Base-by-base conservation (phyloP, 1,140 invertebrate genomes). In the Oryzaephilus surinamensis region DNA sequence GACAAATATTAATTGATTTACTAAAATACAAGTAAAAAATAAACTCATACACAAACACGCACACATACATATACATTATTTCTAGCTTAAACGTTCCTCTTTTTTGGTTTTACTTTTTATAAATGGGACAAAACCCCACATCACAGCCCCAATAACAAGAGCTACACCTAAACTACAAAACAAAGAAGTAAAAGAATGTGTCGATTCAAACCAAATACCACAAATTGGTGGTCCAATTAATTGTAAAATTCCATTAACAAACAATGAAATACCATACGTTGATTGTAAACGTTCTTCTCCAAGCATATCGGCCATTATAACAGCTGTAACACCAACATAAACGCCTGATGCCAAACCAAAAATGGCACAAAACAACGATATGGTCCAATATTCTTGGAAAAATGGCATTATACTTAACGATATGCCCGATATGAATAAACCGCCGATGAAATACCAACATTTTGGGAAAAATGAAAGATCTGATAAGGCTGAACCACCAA, bases 231-330 rank as follows among this genome's bases (percentile, higher is more conserved):
- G 84, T 0, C 85, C 84, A 4, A 83, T 61, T 12, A 90, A 55
- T 55, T 88, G 84, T 12, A 88, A 58, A 20, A 88, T 69, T 1
- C 84, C 85, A 54, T 87, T 88, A 4, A 87, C 72, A 50, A 88
- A 88, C 3, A 90, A 63, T 39, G 82, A 84, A 16, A 90, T 84
- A 4, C 84, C 84, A 50, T 87, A 89, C 0, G 84, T 84, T 0
- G 82, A 85, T 34, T 83, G 84, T 2, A 90, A 55, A n/a, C 80
- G 67, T 46, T 90, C 84, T 1, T 78, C 76, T 1, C 85, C 85
- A 1, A 90, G 55, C 74, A 86, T 79, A 58, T 88, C 84, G 0
- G 83, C 82, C 80, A 88, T 84, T 0, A 87, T 82, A 16, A 88
- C 76, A 2, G 84, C 84, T 1, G 83, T 87, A 1, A 88, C 77